These are phyloP conservation scores for Eilema depressum DNA, from an alignment of 2,888 invertebrate genomes.

Conservation along the genomic window DNA sequence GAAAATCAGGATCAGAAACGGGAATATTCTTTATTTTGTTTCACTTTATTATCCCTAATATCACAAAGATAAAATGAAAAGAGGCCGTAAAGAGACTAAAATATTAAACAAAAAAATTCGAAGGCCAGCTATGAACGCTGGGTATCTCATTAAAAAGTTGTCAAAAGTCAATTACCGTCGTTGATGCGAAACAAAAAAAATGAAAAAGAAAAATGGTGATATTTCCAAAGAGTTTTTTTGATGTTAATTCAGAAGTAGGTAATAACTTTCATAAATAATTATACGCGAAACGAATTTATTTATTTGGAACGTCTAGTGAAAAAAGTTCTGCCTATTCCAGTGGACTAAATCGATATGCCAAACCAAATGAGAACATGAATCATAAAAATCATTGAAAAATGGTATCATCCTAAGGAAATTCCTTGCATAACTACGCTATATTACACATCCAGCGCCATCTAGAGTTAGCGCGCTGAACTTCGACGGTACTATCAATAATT, in stretches of 20 bases:
- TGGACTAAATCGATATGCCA: no score
- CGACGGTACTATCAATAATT: not conserved
- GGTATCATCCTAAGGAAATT: no score
- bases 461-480: not conserved
- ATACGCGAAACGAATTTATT: not conserved
- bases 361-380: no score
- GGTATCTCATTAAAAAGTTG: conserved; percentile 65
- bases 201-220: not conserved
- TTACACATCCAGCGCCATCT: no score
- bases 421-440: no score
- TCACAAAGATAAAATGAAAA: not conserved
- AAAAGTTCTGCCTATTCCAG: no score
- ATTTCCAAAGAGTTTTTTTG: not conserved
- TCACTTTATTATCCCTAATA: not conserved
- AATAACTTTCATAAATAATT: not conserved
- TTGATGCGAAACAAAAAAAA: conserved; percentile 46
- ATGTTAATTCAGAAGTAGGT: not conserved
- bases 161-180: conserved; percentile 62
- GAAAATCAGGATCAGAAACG: no score
- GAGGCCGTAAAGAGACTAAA: not conserved
- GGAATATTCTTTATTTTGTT: not conserved
- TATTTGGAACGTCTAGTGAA: no score
- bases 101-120: conserved; percentile 26
- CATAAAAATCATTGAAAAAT: no score
- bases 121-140: conserved; percentile 40